Conservation (phyloP, 2,113 vertebrate genomes). For the Notothenia rossii region DNA sequence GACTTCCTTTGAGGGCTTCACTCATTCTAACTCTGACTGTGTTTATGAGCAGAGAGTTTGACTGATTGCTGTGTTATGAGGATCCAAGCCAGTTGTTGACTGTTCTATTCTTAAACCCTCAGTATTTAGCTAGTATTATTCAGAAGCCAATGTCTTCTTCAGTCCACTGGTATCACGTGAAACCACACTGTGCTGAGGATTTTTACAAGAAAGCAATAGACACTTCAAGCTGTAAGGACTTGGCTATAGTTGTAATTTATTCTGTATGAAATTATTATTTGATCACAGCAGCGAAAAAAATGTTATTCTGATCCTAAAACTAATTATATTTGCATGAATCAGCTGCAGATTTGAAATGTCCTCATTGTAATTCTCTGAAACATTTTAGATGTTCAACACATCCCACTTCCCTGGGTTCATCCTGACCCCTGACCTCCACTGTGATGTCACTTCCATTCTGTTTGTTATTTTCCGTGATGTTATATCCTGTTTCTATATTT, state of each 20-base stretch:
- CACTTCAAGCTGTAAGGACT: not conserved
- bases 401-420: slow-evolving; percentile 44
- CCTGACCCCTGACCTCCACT: slow-evolving; percentile 55
- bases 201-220: not conserved
- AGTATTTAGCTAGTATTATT: not conserved
- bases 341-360: not conserved
- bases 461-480: slow-evolving; percentile 78
- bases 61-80: not conserved
- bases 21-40: slow-evolving; percentile 6
- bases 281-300: not conserved
- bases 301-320: not conserved
- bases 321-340: slow-evolving; percentile 9
- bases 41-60: not conserved
- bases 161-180: not conserved
- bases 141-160: not conserved
- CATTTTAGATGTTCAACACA: not conserved
- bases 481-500: slow-evolving; percentile 78
- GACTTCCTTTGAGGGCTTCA: slow-evolving; percentile 7
- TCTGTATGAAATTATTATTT: not conserved
- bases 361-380: no score
- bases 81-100: no score
- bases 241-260: not conserved
- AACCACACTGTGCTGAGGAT: not conserved
- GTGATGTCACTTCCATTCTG: slow-evolving; percentile 59
- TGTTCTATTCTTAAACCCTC: not conserved